phyloP scores from a whole-genome alignment of 2,888 invertebrate genomes.

The Drosophila formosana region DNA sequence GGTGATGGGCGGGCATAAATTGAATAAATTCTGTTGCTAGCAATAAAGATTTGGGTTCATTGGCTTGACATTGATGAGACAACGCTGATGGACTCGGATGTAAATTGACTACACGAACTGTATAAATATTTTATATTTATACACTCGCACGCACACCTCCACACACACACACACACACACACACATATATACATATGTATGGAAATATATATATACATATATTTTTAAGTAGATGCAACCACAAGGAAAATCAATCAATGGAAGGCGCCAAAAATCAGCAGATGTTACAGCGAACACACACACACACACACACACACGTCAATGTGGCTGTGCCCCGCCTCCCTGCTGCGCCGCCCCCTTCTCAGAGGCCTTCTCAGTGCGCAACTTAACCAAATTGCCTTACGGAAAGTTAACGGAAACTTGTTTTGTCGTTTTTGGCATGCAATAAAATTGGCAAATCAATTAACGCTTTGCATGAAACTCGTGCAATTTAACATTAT shows the following conservation, averaged over 20 bases:
- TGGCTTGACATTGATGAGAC: slow-evolving; percentile 79
- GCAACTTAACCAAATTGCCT: slow-evolving; percentile 46
- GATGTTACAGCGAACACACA: slow-evolving; percentile 32
- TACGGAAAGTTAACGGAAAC: slow-evolving; percentile 47
- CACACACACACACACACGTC: slow-evolving; percentile 3
- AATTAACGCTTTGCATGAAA: slow-evolving; percentile 37
- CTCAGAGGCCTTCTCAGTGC: not conserved
- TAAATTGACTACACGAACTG: slow-evolving; percentile 74
- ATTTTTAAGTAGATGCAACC: slow-evolving; percentile 74
- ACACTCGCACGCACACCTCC: slow-evolving; percentile 13
- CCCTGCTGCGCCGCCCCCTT: not conserved
- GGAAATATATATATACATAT: slow-evolving; percentile 16
- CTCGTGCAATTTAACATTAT: slow-evolving; percentile 41
- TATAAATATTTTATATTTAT: slow-evolving; percentile 71
- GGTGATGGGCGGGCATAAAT: slow-evolving; percentile 38
- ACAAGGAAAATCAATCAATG: slow-evolving; percentile 58
- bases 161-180: slow-evolving; percentile 13
- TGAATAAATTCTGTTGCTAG: slow-evolving; percentile 50
- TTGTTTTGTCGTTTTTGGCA: slow-evolving; percentile 27
- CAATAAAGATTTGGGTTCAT: slow-evolving; percentile 77
- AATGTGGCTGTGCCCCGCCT: slow-evolving; percentile 9
- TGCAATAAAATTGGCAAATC: slow-evolving; percentile 47
- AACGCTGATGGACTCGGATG: slow-evolving; percentile 73
- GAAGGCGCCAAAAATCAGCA: slow-evolving; percentile 57
- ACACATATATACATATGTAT: slow-evolving; percentile 11